Percentiles rank a stretch among this genome's conserved stretches.
phyloP scores from a whole-genome alignment of 2,797 vertebrate species.

The Gymnothorax reevesii region DNA sequence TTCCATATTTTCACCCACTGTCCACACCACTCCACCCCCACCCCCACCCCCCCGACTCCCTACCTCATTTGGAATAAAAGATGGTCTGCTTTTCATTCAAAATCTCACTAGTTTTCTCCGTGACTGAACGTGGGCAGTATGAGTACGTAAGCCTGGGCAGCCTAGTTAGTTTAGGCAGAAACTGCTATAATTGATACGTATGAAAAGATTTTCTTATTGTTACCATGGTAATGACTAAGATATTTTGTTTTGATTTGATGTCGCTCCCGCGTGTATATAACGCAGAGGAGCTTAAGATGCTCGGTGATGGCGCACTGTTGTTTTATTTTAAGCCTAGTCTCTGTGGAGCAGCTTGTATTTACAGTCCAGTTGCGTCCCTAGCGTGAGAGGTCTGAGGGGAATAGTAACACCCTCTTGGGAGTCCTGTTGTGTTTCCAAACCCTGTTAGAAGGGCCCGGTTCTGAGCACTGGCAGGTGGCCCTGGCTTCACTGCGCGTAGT shows the following conservation, averaged over 20 bases:
- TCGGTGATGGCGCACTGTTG: neutral
- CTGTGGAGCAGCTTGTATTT: constrained; percentile 58
- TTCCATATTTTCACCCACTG: neutral
- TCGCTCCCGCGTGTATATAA: constrained; percentile 34
- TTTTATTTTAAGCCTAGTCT: constrained; percentile 48
- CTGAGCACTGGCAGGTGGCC: constrained; percentile 56
- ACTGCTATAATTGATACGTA: neutral
- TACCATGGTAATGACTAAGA: neutral
- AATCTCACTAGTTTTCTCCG: neutral
- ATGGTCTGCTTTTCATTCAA: neutral
- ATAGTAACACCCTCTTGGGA: constrained; percentile 65
- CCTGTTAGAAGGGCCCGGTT: constrained; percentile 50
- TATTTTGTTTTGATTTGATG: neutral
- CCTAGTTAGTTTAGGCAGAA: neutral
- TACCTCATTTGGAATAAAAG: neutral
- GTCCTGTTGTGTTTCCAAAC: constrained; percentile 65
- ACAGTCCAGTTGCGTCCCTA: constrained; percentile 62
- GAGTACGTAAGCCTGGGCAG: too few species aligned
- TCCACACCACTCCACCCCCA: neutral
- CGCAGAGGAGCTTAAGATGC: neutral
- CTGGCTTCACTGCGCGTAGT: constrained; percentile 53
- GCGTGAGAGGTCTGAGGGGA: constrained; percentile 61
- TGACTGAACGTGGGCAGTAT: neutral
- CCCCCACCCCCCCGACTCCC: neutral
- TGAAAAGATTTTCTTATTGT: neutral